Base-by-base conservation (phyloP, 1,140 invertebrate species). In the Mercenaria mercenaria region DNA sequence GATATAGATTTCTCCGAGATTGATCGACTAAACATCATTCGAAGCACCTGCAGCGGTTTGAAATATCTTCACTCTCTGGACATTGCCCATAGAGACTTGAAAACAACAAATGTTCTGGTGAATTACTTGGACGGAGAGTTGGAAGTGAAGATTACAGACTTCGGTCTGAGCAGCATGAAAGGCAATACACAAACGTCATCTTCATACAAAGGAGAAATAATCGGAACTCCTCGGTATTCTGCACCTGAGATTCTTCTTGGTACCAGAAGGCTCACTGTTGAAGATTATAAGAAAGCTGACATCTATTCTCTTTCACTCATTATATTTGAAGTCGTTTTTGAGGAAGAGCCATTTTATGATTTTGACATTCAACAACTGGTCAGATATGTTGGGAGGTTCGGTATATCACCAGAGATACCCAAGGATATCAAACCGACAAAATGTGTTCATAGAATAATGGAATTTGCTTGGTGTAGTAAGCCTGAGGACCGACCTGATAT, bases 181-280 rank as follows among this genome's bases (percentile, higher is more conserved):
- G 41, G 15, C 15, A 77, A 72, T 10, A 32, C 43, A 41, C 43
- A 83, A 10, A 41, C 79, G 0, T 76, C 77, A 4, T 39, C 37
- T 26, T 80, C 74, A n/a, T 32, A 23, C 11, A 23, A 23, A 15
- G 61, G 41, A 6, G 56, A 47, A 18, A 56, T 52, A 20, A 37
- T 84, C 10, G 85, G 90, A 26, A 92, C 88, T 20, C 90, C 91
- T 47, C 82, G 90, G 3, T 92, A 92, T 32, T 90, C 91, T 18
- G 81, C 91, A 3, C 91, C 91, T 20, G 91, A 92, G 79, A 56
- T 89, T 50, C 79, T 92, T 13, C 84, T 90, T 3, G 91, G 91
- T 4, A 90, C 90, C 37, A 43, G 61, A 29, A 26, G 87, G 26
- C 34, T 56, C 18, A 15, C 64, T 20, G 29, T 37, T 1, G 37